phyloP scores from a whole-genome alignment of 1,140 invertebrate species.

The Dreissena rostriformis region DNA sequence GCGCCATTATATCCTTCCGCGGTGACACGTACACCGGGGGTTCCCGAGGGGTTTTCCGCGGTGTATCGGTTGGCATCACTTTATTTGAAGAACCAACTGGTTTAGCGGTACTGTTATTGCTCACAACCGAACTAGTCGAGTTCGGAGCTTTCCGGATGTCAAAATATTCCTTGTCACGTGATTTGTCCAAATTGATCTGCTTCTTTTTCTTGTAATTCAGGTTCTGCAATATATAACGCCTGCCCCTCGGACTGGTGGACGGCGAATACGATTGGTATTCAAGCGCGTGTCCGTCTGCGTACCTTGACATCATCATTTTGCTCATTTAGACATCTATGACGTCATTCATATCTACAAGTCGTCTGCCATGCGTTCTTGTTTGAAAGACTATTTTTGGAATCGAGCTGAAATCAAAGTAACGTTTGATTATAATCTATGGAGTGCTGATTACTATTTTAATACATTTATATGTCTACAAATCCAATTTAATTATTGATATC shows the following conservation, averaged over 20 bases:
- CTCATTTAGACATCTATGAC: slow-evolving; percentile 7
- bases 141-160: slow-evolving; percentile 29
- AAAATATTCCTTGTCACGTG: slow-evolving; percentile 20
- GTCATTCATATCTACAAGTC: too few species aligned
- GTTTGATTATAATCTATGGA: too few species aligned
- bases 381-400: too few species aligned
- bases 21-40: slow-evolving; percentile 31
- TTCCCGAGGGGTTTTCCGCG: slow-evolving; percentile 19
- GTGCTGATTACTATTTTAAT: too few species aligned
- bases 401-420: too few species aligned
- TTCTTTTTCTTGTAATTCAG: slow-evolving; percentile 36
- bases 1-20: slow-evolving; percentile 25
- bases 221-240: slow-evolving; percentile 44
- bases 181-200: slow-evolving; percentile 24
- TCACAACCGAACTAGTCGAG: slow-evolving; percentile 4
- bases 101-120: slow-evolving; percentile 13
- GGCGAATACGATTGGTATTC: slow-evolving; percentile 14
- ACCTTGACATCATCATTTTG: slow-evolving; percentile 44
- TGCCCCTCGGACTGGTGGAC: slow-evolving; percentile 25
- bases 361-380: too few species aligned
- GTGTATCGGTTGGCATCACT: slow-evolving; percentile 48
- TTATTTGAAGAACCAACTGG: slow-evolving; percentile 39
- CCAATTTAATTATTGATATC: too few species aligned
- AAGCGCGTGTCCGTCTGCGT: slow-evolving; percentile 15
- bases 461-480: too few species aligned